Percentiles rank a stretch among this genome's conserved stretches.
Conservation (phyloP, 2,888 invertebrate species). For the Apotomis turbidana region DNA sequence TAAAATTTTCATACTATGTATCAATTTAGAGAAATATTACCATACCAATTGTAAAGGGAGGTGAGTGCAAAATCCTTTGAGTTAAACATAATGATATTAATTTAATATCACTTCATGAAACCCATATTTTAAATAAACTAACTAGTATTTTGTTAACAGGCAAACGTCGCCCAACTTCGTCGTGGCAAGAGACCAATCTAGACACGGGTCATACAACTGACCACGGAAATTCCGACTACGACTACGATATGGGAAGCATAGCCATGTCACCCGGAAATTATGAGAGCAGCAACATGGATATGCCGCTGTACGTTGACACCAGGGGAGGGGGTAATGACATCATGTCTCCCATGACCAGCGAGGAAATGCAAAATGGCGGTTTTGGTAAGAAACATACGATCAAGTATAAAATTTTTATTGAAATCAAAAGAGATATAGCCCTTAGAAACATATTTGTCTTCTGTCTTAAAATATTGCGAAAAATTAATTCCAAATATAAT, state of each 20-base stretch:
- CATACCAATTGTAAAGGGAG: no score
- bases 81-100: not conserved
- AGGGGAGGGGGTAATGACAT: slow-evolving; percentile 66
- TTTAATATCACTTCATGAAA: not conserved
- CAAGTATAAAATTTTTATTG: not conserved
- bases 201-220: slow-evolving; percentile 92
- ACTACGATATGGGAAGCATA: slow-evolving; percentile 57
- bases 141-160: slow-evolving; percentile 48
- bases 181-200: slow-evolving; percentile 95
- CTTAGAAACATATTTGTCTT: no score
- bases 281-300: slow-evolving; percentile 66
- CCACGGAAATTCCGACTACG: slow-evolving; percentile 83
- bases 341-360: slow-evolving; percentile 72
- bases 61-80: no score
- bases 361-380: slow-evolving; percentile 70
- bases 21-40: no score
- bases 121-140: not conserved
- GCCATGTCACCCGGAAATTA: slow-evolving; percentile 67
- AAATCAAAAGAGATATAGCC: no score
- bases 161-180: slow-evolving; percentile 84
- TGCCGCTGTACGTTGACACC: slow-evolving; percentile 89
- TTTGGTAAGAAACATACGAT: slow-evolving; percentile 60
- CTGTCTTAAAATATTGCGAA: not conserved
- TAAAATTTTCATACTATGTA: no score
- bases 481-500: no score